Base-by-base conservation (phyloP, 2,888 invertebrate species). In the Gandaritis pyraliata region DNA sequence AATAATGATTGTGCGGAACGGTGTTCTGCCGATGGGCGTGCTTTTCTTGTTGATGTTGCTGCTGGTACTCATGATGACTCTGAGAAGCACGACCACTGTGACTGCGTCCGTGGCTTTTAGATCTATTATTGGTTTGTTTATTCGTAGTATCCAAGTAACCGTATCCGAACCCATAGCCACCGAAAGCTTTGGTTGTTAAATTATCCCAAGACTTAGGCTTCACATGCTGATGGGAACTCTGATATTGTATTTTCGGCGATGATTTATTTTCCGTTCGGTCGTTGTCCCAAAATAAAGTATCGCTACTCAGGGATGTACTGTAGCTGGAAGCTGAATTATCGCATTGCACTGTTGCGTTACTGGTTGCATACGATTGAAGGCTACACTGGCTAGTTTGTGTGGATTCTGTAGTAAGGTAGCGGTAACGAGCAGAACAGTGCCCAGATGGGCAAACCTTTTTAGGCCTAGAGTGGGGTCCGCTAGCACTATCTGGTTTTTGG, bases 201-300 rank as follows among this genome's bases (percentile, higher is more conserved):
- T 97, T 97, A 80, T 97, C 97, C 97, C 97, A 97, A 0, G 97
- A 97, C 81, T 97, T 97, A 0, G 97, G 97, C 77, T 97, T 97
- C 0, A 81, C 85, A 56, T 92, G 86, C 68, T 88, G 90, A 63
- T 92, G 87, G 23, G 88, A 80, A 63, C 83, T 90, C 69, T 92
- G 92, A 54, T 92, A 91, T 70, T 92, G 91, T 62, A 91, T 90
- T 84, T 87, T 92, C 66, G 93, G 87, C 63, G 90, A 80, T 66
- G 92, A 75, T 69, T 90, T 78, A 71, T 88, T 69, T 75, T 93
- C 91, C 8, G 86, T 78, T 1, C 90, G 81, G 54, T 90, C 91
- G 61, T 88, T 94, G 75, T 97, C 97, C 96, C 97, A 97, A 78
- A 96, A 97, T 0, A 97, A 91, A 1, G 97, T 97, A 74, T 97